Evolutionary conservation across 2,113 vertebrate genomes (phyloP), one percentile per base, ranked within the genome.

Genomic region (Aspiorhynchus laticeps): DNA sequence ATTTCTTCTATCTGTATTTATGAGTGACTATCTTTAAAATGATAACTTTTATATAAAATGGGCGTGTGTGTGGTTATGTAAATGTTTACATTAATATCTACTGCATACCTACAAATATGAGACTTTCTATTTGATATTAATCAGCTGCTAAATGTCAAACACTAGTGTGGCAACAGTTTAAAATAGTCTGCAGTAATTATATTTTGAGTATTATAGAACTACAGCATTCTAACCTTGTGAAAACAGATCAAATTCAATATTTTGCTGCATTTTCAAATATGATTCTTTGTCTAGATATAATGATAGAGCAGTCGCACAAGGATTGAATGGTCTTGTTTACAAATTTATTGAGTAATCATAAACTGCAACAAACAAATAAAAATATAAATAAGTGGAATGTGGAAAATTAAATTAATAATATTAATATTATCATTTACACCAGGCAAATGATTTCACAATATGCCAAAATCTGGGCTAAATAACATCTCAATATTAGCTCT

Each of bases 401-500:
- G 90, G 91, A 91, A 93, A 89, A 92, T 78, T 84, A 93, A 91
- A 90, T 90, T 88, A 91, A 90, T 92, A 76, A 17, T 93, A 92
- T 90, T 91, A 85, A 92, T 88, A 88, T 43, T 88, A 74, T 86
- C 5, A 90, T 93, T 93, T 95, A 94, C 94, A 84, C 94, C 94
- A 84, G 94, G 94, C 92, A 96, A 93, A 93, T 36, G 71, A 46
- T 31, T 28, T 85, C 43, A 85, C 84, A 73, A 84, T 61, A 80
- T n/a, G 12, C 76, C 51, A 83, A 24, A 43, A 79, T 85, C 21
- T 80, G 67, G 24, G 65, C 26, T 71, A 43, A 63, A 15, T 63
- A 67, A 48, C n/a, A 46, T n/a, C 28, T 46, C 53, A 53, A 33
- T 7, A 53, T 83, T 83, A 83, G 81, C 80, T 46, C 80, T 24